Evolutionary conservation across 2,113 vertebrate species (phyloP), one percentile per base, ranked within the genome.

Genomic region (Apistogramma diplotaenia): DNA sequence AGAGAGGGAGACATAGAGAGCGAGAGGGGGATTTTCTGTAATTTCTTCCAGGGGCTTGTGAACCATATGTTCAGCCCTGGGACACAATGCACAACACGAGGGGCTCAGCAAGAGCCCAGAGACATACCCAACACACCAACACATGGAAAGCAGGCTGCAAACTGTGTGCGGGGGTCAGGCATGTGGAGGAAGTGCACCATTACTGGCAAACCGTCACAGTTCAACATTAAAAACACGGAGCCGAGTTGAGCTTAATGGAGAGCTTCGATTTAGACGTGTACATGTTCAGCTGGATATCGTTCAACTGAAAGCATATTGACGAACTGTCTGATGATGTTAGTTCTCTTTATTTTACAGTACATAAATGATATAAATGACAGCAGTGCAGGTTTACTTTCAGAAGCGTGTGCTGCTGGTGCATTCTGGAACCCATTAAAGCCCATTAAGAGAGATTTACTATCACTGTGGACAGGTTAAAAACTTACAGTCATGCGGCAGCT

Each of bases 21-120:
- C 33, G 8, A 62, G 61, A 57, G 59, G 51, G 59, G 73, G 79
- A 90, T 88, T 78, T 86, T 77, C 81, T 89, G 85, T 79, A n/a
- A 87, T 87, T 88, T 90, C 74, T 85, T 87, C 60, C 55, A 80
- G 86, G 58, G 81, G 57, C 70, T 83, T 81, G 49, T 86, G 84
- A 88, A 73, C 86, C 89, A 87, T 90, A 87, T 89, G 90, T 89
- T 85, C 87, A 71, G 89, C 88, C 84, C 79, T 85, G 83, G 87
- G 87, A 91, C 88, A 89, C 65, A 80, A 87, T 74, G 86, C 85
- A 57, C 83, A 87, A 76, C 79, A 84, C 29, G 15, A 84, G 74
- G 56, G 33, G 73, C 79, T 86, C 74, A 61, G 78, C 62, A 18
- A 76, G 60, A 58, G 76, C 87, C 70, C 70, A 70, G 57, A 77